Conservation (phyloP, 2,797 vertebrate genomes). For the Coendou prehensilis region DNA sequence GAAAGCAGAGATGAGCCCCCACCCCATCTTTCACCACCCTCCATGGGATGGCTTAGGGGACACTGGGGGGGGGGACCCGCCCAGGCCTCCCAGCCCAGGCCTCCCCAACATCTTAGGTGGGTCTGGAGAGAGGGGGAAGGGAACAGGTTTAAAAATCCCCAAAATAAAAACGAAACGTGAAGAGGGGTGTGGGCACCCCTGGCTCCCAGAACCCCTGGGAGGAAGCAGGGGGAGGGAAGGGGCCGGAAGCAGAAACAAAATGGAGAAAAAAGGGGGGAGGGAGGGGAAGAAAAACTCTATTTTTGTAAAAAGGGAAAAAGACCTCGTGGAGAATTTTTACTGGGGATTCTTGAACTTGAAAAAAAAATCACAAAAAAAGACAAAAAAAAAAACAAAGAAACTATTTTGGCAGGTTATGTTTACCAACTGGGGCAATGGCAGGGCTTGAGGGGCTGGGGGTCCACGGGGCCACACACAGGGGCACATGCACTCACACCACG, state of each 20-base stretch:
- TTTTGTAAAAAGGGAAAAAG: slow-evolving; percentile 95
- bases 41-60: slow-evolving; percentile 41
- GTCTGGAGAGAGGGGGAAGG: slow-evolving; percentile 51
- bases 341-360: slow-evolving; percentile 96
- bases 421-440: slow-evolving; percentile 89
- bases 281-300: slow-evolving; percentile 96
- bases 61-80: background rate
- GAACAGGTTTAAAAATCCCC: slow-evolving; percentile 86
- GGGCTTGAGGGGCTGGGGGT: slow-evolving; percentile 43
- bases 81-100: slow-evolving; percentile 62
- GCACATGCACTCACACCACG: background rate
- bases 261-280: slow-evolving; percentile 70
- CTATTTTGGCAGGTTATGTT: slow-evolving; percentile 88
- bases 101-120: slow-evolving; percentile 37
- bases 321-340: slow-evolving; percentile 98
- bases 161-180: slow-evolving; percentile 64
- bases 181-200: slow-evolving; percentile 69
- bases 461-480: slow-evolving; percentile 8
- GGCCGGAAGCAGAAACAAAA: slow-evolving; percentile 81
- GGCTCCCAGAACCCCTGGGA: slow-evolving; percentile 45
- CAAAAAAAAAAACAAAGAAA: slow-evolving; percentile 86
- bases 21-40: slow-evolving; percentile 51
- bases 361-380: slow-evolving; percentile 87
- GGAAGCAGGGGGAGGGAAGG: slow-evolving; percentile 19
- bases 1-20: slow-evolving; percentile 77